A percentile compares a stretch with the other conserved stretches of the same genome.
phyloP scores from a whole-genome alignment of 2,113 vertebrate genomes.

The Vidua chalybeata region DNA sequence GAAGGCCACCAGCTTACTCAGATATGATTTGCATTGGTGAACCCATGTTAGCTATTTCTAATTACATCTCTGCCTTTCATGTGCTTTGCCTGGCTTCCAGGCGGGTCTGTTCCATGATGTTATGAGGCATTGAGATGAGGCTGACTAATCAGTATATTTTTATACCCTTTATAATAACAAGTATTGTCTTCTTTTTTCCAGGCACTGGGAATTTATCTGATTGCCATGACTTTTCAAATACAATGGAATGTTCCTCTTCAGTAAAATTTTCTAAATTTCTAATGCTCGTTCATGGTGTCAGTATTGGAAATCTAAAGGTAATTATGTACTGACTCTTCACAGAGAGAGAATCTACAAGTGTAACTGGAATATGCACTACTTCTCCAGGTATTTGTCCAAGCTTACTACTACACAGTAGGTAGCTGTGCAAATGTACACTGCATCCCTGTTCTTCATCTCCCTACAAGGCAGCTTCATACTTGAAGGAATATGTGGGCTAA shows the following conservation, averaged over 20 bases:
- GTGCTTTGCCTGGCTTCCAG: not conserved
- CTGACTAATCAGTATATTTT: not conserved
- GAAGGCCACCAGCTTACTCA: not conserved
- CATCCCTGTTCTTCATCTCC: not conserved
- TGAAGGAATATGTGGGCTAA: not conserved
- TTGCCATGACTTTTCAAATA: not conserved
- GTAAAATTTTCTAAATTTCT: not conserved
- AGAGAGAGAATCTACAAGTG: accelerated
- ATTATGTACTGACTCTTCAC: not conserved
- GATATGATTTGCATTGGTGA: not conserved
- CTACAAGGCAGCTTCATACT: not conserved
- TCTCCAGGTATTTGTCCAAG: not conserved
- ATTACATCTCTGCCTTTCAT: not conserved
- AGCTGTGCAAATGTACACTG: not conserved
- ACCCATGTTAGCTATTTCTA: not conserved
- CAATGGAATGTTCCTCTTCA: not conserved
- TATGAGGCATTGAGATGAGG: not conserved
- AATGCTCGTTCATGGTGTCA: accelerated
- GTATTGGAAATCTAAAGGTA: not conserved
- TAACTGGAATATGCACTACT: not conserved
- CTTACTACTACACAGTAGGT: not conserved
- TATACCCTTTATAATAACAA: not conserved
- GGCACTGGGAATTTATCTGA: accelerated
- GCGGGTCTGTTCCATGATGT: not conserved
- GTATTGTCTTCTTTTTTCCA: not conserved